phyloP scores from a whole-genome alignment of 2,113 vertebrate genomes.

The Hippocampus comes region DNA sequence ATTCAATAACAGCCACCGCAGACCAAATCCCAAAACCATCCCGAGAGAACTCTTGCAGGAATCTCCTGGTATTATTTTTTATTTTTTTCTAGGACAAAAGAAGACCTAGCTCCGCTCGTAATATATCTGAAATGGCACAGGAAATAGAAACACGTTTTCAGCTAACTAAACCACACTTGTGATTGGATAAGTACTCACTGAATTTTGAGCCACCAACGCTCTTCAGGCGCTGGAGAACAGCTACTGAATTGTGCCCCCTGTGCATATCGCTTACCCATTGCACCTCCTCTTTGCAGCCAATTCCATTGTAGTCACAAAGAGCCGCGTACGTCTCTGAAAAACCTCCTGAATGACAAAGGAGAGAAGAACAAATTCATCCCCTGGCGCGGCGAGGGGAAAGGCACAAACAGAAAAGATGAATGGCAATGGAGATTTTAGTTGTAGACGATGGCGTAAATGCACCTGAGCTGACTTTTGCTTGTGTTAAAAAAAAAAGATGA shows the following conservation, averaged over 20 bases:
- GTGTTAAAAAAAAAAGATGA: neutral
- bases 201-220: too few relatives aligned
- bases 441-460: neutral
- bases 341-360: constrained; percentile 61
- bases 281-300: constrained; percentile 79
- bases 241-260: neutral
- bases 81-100: too few relatives aligned
- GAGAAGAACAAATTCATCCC: constrained; percentile 30
- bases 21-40: too few relatives aligned
- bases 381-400: neutral
- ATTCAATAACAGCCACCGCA: too few relatives aligned
- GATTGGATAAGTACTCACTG: too few relatives aligned
- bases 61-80: too few relatives aligned
- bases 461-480: neutral
- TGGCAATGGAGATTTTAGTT: neutral
- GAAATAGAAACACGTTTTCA: too few relatives aligned
- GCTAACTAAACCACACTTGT: too few relatives aligned
- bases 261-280: constrained; percentile 69
- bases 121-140: too few relatives aligned
- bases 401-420: constrained; percentile 13
- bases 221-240: too few relatives aligned
- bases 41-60: too few relatives aligned
- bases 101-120: too few relatives aligned
- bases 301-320: constrained; percentile 78
- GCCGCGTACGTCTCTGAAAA: constrained; percentile 78